These are phyloP conservation scores for Setophaga kirtlandii DNA, from an alignment of 2,113 vertebrate species.

Conservation along the genomic window DNA sequence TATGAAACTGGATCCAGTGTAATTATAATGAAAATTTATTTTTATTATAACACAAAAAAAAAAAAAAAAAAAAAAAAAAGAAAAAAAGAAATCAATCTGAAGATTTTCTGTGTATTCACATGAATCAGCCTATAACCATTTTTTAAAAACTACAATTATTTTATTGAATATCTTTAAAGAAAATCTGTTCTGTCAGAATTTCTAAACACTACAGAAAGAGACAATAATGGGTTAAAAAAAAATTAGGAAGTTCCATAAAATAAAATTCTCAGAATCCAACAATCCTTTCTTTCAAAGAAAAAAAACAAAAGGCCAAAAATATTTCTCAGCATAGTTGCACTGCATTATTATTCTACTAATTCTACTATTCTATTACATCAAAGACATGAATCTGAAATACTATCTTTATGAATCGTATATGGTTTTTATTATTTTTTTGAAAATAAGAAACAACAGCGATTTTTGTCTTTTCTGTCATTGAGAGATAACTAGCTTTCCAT, in stretches of 20 bases:
- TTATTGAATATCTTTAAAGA: not conserved
- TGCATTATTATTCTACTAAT: not conserved
- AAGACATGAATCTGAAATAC: not conserved
- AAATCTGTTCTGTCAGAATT: not conserved
- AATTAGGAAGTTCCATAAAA: rapidly evolving
- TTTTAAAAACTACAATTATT: not conserved
- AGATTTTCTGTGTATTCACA: not conserved
- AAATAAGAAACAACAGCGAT: not conserved
- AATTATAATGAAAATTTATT: not conserved
- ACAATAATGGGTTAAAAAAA: not conserved
- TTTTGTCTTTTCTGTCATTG: not conserved
- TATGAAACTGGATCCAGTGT: not conserved
- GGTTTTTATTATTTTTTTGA: not conserved
- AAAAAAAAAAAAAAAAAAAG: not conserved
- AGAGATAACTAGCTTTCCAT: rapidly evolving
- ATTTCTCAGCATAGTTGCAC: not conserved
- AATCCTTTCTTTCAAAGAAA: rapidly evolving
- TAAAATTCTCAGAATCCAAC: not conserved
- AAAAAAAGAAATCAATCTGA: not conserved
- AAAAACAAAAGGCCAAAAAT: rapidly evolving
- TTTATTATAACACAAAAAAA: not conserved
- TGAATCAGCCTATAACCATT: rapidly evolving
- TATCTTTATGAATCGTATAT: not conserved
- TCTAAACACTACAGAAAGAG: not conserved
- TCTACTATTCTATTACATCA: not conserved